Evolutionary conservation across 1,140 invertebrate species (phyloP).

Genomic region (Chironomus tepperi): DNA sequence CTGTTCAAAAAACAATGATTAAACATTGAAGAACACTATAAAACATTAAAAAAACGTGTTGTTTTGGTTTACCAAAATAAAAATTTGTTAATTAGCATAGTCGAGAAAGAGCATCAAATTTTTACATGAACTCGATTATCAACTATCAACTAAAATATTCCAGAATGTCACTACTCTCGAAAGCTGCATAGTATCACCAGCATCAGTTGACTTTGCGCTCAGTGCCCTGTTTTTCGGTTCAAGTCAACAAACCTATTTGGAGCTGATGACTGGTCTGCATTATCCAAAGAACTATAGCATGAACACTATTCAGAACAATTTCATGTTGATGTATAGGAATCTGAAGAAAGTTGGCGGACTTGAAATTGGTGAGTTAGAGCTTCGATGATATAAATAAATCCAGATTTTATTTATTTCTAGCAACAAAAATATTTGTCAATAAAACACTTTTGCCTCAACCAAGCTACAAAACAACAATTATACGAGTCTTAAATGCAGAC

Average conservation of each 20-base stretch:
- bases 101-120: no score
- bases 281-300: constrained; percentile 32
- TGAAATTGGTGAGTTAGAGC: constrained; percentile 37
- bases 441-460: constrained; percentile 42
- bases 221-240: constrained; percentile 45
- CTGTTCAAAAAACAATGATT: no score
- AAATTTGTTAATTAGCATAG: no score
- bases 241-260: constrained; percentile 43
- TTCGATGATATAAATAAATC: not conserved
- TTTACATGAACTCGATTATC: no score
- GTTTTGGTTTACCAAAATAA: no score
- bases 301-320: constrained; percentile 33
- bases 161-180: constrained; percentile 26
- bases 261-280: constrained; percentile 42
- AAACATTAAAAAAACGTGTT: no score
- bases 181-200: constrained; percentile 42
- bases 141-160: no score
- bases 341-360: constrained; percentile 38
- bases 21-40: no score
- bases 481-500: constrained; percentile 31
- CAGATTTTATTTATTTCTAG: not conserved
- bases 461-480: constrained; percentile 41
- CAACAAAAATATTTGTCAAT: constrained; percentile 55
- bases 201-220: constrained; percentile 41
- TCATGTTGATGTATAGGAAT: constrained; percentile 35